A percentile compares a stretch with the other conserved stretches of the same genome.
Evolutionary conservation across 2,888 invertebrate genomes (phyloP).

Genomic region (Hemicrepidius hirtus): DNA sequence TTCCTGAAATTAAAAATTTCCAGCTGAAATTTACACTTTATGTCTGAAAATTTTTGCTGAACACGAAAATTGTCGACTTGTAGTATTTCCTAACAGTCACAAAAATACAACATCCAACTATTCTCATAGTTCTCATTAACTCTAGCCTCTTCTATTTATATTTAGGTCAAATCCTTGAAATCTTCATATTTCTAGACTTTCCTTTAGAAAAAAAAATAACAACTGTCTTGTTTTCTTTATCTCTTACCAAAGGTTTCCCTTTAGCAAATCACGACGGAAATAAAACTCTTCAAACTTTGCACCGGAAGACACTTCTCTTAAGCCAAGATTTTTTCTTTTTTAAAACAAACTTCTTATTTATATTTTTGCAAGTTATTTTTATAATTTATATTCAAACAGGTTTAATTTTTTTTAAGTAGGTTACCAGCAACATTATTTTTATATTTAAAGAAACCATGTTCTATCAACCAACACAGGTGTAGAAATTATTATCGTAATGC

Average conservation of each 20-base stretch:
- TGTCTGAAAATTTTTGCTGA: no score
- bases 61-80: no score
- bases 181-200: slow-evolving; percentile 4
- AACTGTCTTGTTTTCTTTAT: no score
- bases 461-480: slow-evolving; percentile 14
- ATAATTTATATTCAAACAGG: not conserved
- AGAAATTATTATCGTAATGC: not conserved
- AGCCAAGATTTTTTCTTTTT: not conserved
- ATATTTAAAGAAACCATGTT: not conserved
- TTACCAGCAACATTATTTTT: not conserved
- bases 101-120: no score
- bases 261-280: slow-evolving; percentile 3
- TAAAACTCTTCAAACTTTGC: slow-evolving; percentile 11
- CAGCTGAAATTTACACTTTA: no score
- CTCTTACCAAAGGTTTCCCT: no score
- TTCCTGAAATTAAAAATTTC: no score
- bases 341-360: not conserved
- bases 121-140: slow-evolving; percentile 1
- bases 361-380: not conserved
- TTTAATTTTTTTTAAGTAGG: not conserved
- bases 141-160: not conserved
- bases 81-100: no score
- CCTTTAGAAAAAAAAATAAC: no score
- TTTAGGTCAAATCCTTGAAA: slow-evolving; percentile 13
- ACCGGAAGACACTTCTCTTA: not conserved